A percentile compares a stretch with the other conserved stretches of the same genome.
Conservation (phyloP, 2,888 invertebrate species). For the Sesia bembeciformis region DNA sequence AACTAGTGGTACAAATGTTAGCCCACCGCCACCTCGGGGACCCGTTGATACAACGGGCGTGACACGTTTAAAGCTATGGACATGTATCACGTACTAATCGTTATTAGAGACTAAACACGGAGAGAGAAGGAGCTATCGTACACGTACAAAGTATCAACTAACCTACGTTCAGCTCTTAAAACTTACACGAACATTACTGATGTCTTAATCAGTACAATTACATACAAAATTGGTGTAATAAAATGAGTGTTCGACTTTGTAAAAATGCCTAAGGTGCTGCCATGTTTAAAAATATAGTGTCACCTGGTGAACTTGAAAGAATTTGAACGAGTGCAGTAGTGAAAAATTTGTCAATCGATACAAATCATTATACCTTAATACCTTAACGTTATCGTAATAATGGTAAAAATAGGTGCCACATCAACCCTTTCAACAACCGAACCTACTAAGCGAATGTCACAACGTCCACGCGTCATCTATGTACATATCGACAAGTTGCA, state of each 20-base stretch:
- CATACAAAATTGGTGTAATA: conserved; percentile 64
- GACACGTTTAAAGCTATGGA: conserved; percentile 73
- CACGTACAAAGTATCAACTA: conserved; percentile 60
- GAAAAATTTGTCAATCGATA: conserved; percentile 48
- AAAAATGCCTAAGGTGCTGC: conserved; percentile 58
- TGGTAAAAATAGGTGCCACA: conserved; percentile 35
- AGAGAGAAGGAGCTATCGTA: conserved; percentile 65
- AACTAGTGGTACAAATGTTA: conserved; percentile 62
- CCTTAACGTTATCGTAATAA: conserved; percentile 24
- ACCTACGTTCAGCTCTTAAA: conserved; percentile 60
- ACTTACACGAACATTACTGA: conserved; percentile 47
- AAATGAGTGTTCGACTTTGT: conserved; percentile 58
- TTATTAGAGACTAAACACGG: conserved; percentile 62
- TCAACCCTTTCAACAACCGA: conserved; percentile 30
- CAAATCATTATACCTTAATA: conserved; percentile 38
- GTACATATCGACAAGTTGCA: conserved; percentile 63
- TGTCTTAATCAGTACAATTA: conserved; percentile 58
- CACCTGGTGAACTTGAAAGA: conserved; percentile 46
- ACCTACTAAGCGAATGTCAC: conserved; percentile 40
- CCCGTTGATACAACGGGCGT: conserved; percentile 71
- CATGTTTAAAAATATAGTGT: conserved; percentile 58
- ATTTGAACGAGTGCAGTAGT: conserved; percentile 60
- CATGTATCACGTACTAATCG: conserved; percentile 66
- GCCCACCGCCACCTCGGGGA: conserved; percentile 56
- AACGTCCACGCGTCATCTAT: conserved; percentile 50